Conservation (phyloP, 2,888 invertebrate species). For the Lampropteryx suffumata region DNA sequence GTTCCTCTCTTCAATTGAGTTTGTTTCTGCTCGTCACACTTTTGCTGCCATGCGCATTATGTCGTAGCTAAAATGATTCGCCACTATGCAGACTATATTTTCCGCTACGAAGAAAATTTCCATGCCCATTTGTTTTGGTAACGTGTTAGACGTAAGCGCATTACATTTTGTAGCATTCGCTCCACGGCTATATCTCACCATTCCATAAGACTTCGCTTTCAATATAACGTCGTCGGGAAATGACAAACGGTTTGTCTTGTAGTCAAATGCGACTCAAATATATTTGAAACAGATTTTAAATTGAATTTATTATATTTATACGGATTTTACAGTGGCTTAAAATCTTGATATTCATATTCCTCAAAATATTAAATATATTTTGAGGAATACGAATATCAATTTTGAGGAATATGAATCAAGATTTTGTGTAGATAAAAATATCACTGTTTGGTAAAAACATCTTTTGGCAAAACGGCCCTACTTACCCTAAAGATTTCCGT, state of each 20-base stretch:
- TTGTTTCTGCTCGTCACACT: conserved; percentile 65
- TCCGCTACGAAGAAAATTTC: conserved; percentile 47
- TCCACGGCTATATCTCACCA: conserved; percentile 59
- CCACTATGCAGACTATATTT: conserved; percentile 44
- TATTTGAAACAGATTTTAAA: conserved; percentile 40
- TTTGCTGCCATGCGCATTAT: conserved; percentile 59
- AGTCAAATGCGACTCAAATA: conserved; percentile 55
- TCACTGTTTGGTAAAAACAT: conserved; percentile 22
- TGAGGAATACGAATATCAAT: no score
- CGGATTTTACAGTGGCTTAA: conserved; percentile 5
- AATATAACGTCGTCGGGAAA: conserved; percentile 58
- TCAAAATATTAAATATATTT: no score
- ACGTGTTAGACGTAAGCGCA: conserved; percentile 61
- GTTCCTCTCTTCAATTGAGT: conserved; percentile 67
- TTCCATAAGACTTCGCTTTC: conserved; percentile 60
- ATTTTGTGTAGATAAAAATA: conserved; percentile 9
- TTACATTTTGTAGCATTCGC: conserved; percentile 62
- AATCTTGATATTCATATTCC: background rate
- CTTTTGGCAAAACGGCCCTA: conserved; percentile 35
- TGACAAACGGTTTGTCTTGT: conserved; percentile 61
- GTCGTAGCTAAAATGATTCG: conserved; percentile 56
- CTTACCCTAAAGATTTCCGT: conserved; percentile 43
- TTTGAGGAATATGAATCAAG: no score
- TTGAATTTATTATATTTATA: conserved; percentile 30
- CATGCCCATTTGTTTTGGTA: conserved; percentile 60